Conservation (phyloP, 2,113 vertebrate species). For the Clupea harengus region DNA sequence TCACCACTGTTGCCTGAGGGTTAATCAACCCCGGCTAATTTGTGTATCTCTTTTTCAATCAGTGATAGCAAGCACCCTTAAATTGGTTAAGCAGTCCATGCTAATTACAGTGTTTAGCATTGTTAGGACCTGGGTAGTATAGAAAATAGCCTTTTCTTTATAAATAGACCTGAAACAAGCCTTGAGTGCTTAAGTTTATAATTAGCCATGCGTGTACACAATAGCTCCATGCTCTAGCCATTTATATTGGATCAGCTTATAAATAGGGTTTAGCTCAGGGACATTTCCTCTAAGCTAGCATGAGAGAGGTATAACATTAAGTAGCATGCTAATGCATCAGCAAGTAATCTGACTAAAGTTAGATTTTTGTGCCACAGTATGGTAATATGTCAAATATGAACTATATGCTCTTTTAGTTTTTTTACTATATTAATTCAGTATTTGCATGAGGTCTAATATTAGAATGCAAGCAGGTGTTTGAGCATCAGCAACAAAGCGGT, state of each 20-base stretch:
- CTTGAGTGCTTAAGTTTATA: constrained; percentile 37
- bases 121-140: not conserved
- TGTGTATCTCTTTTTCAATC: constrained; percentile 6
- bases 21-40: not conserved
- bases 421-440: not conserved
- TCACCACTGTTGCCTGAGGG: not conserved
- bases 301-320: not conserved
- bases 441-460: not conserved
- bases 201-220: constrained; percentile 30
- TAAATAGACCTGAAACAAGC: constrained; percentile 38
- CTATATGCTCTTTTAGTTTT: not conserved
- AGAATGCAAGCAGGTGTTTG: not conserved
- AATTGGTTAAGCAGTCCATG: constrained; percentile 28
- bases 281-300: constrained; percentile 22
- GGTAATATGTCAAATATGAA: not conserved
- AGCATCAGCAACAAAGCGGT: not conserved
- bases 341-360: constrained; percentile 1
- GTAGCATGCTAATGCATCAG: constrained; percentile 1
- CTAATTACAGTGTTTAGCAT: not conserved
- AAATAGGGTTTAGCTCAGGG: constrained; percentile 30
- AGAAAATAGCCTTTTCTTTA: not conserved
- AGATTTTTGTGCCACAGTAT: not conserved
- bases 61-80: not conserved
- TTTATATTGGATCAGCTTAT: constrained; percentile 41
- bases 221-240: constrained; percentile 16